Percentiles rank a stretch among this genome's conserved stretches.
These are phyloP conservation scores for Anarrhichthys ocellatus DNA, from an alignment of 2,113 vertebrate genomes.

Conservation along the genomic window DNA sequence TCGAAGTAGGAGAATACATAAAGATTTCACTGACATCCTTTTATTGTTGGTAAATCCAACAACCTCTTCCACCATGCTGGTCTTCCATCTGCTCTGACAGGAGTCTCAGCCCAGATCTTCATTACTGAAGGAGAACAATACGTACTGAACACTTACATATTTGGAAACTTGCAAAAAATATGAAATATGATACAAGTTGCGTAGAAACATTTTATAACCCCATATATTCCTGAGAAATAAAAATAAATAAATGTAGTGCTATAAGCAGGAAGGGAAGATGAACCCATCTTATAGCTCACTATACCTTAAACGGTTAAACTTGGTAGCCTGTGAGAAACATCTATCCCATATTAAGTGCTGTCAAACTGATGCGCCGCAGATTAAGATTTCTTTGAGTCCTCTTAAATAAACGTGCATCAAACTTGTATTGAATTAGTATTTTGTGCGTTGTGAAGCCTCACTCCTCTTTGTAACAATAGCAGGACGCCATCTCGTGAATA, in stretches of 20 bases:
- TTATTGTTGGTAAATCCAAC: conserved; percentile 3
- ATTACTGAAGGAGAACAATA: neutral
- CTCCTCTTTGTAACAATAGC: conserved; percentile 46
- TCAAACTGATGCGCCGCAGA: neutral
- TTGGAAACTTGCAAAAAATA: too few species aligned
- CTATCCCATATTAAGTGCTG: neutral
- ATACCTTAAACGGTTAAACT: neutral
- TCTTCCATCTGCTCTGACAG: neutral
- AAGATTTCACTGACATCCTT: neutral
- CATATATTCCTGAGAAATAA: neutral
- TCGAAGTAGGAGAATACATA: neutral
- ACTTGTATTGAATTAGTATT: conserved; percentile 36
- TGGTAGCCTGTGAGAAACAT: neutral
- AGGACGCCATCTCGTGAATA: conserved; percentile 51
- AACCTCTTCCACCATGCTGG: neutral
- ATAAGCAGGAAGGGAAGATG: neutral
- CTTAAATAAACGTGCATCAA: neutral
- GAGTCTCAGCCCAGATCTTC: neutral
- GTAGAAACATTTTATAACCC: too few species aligned
- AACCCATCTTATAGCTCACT: neutral
- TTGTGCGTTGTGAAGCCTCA: conserved; percentile 40
- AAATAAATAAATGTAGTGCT: neutral
- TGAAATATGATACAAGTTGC: neutral
- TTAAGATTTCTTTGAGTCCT: neutral
- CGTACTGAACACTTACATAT: neutral